Conservation (phyloP, 2,797 vertebrate species). For the Dallia pectoralis region DNA sequence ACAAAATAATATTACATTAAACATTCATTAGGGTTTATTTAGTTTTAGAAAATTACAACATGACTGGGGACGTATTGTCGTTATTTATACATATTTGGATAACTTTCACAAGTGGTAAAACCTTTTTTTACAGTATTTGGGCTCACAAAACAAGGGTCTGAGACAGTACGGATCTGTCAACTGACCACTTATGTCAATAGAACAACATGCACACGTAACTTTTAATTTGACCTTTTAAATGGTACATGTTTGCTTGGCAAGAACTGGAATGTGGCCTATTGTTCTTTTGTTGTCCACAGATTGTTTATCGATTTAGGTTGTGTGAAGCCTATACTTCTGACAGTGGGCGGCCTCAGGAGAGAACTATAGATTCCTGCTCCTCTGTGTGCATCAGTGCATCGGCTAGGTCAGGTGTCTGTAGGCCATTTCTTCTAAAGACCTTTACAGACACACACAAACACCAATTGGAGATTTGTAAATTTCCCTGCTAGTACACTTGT, state of each 20-base stretch:
- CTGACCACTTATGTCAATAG: slow-evolving; percentile 61
- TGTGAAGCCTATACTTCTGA: slow-evolving; percentile 41
- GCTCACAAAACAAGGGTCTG: slow-evolving; percentile 23
- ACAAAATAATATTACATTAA: too few species aligned
- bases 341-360: slow-evolving; percentile 52
- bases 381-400: slow-evolving; percentile 37
- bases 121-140: slow-evolving; percentile 25
- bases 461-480: neutral
- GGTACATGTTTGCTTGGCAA: slow-evolving; percentile 57
- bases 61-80: slow-evolving; percentile 2
- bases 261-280: slow-evolving; percentile 60
- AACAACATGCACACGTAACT: slow-evolving; percentile 54
- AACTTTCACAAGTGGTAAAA: slow-evolving; percentile 13
- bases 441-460: neutral
- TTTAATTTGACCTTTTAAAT: slow-evolving; percentile 71
- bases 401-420: slow-evolving; percentile 43
- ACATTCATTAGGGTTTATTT: neutral
- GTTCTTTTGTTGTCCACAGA: slow-evolving; percentile 69
- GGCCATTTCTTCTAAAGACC: slow-evolving; percentile 5
- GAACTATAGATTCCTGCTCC: slow-evolving; percentile 41
- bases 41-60: neutral
- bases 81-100: slow-evolving; percentile 16
- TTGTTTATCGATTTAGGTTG: slow-evolving; percentile 71
- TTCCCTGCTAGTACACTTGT: too few species aligned
- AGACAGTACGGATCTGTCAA: slow-evolving; percentile 50